Percentiles rank a stretch among this genome's conserved stretches.
phyloP scores from a whole-genome alignment of 2,113 vertebrate genomes.

The Hucho hucho region DNA sequence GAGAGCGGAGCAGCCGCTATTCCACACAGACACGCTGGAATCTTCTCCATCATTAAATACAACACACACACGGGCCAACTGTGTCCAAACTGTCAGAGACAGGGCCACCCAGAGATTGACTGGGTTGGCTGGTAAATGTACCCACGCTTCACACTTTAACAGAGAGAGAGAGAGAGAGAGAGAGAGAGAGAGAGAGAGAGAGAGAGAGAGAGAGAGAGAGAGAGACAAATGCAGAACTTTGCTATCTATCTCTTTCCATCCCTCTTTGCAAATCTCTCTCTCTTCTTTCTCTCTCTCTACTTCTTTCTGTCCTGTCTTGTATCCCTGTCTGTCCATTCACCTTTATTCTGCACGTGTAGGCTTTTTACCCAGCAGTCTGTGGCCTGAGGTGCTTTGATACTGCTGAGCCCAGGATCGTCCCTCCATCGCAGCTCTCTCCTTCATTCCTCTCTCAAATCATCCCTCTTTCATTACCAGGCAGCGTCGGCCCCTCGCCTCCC shows the following conservation, averaged over 20 bases:
- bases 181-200: neutral
- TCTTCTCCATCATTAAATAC: neutral
- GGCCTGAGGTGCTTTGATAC: neutral
- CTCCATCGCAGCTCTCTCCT: neutral
- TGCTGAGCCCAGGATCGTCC: neutral
- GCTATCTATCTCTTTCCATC: neutral
- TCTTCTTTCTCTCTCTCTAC: slow-evolving; percentile 3
- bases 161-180: neutral
- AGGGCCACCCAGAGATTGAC: neutral
- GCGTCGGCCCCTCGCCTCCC: neutral
- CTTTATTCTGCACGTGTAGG: neutral
- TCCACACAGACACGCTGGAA: neutral
- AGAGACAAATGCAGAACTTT: neutral
- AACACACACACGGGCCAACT: neutral
- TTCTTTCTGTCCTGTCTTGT: neutral
- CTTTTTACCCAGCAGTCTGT: neutral
- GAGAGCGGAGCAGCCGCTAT: neutral
- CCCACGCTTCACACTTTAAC: neutral
- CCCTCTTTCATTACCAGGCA: slow-evolving; percentile 10
- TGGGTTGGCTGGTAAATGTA: slow-evolving; percentile 10
- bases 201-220: neutral
- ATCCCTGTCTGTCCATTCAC: neutral
- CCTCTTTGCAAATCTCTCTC: neutral
- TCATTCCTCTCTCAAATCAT: neutral
- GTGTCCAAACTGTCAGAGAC: neutral